Evolutionary conservation across 1,140 invertebrate species (phyloP).

Genomic region (Hyles vespertilio): DNA sequence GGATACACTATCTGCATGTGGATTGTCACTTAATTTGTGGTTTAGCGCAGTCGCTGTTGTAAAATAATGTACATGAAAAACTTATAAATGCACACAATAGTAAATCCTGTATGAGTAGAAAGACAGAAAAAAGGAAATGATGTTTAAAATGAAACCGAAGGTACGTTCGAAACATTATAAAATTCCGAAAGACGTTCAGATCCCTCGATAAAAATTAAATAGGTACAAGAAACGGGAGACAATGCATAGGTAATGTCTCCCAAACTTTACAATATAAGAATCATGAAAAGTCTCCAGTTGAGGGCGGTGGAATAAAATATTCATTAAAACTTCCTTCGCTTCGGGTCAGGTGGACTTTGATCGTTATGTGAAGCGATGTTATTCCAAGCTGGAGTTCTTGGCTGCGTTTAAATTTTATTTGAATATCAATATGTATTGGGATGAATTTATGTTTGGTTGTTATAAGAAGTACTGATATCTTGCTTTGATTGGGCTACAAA

Average conservation of each 20-base stretch:
- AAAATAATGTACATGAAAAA: too few species aligned
- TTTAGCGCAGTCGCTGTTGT: too few species aligned
- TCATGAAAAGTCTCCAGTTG: constrained; percentile 15
- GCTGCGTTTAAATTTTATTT: background rate
- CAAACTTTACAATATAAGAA: constrained; percentile 21
- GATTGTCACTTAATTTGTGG: too few species aligned
- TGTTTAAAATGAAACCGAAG: too few species aligned
- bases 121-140: too few species aligned
- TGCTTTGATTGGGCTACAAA: too few species aligned
- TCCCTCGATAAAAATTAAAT: constrained; percentile 19
- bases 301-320: constrained; percentile 14
- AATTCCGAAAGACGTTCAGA: constrained; percentile 7
- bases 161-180: constrained; percentile 7
- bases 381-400: background rate
- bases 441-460: too few species aligned
- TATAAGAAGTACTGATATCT: too few species aligned
- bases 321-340: constrained; percentile 6
- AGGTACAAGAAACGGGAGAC: constrained; percentile 12
- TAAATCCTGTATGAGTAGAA: too few species aligned
- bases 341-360: constrained; percentile 6
- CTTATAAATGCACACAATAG: too few species aligned
- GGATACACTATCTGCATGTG: too few species aligned
- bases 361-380: background rate
- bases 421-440: too few species aligned
- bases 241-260: constrained; percentile 19